Base-by-base conservation (phyloP, 2,888 invertebrate species). In the Alloplasta piceator region DNA sequence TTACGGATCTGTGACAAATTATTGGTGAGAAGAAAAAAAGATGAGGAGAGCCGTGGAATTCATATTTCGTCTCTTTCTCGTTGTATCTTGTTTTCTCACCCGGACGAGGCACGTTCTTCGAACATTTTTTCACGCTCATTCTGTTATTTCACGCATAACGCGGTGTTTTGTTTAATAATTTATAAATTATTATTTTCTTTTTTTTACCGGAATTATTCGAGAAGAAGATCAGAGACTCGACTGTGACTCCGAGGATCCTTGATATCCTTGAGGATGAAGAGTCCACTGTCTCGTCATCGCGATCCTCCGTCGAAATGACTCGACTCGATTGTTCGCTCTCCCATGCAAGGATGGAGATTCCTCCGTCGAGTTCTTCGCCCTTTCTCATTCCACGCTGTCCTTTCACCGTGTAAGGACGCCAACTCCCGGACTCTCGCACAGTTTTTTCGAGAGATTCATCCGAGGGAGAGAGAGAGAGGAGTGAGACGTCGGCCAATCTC, bases 181-280 rank as follows among this genome's bases (percentile, higher is more conserved):
- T 10, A 39, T 14, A 43, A 10, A 38, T 10, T 50, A 9, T 50
- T 10, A 26, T 14, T 6, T 5, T 38, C 66, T 58, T 3, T 12
- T 12, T 38, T 26, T 41, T 5, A 41, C 61, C 16, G 43, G 12
- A 63, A 61, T 61, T 41, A 36, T 63, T 67, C 55, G 43, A 60
- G 60, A 60, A 66, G 58, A 58, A 14, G 68, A 48, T 41, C 39
- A 56, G 64, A 46, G 58, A 26, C 56, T 75, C 71, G 63, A 76
- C 75, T 71, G 75, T 67, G 60, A 76, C 66, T 72, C 67, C 26
- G 26, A 80, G 66, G 71, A 76, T 72, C 76, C 80, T 80, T 48
- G 71, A 80, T 71, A 67, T 67, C 75, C 71, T 80, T 55, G 55
- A 39, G 55, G 41, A 64, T 64, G 50, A 46, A 60, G 50, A 70